phyloP scores from a whole-genome alignment of 2,797 vertebrate genomes.

The Odontamblyopus rebecca region DNA sequence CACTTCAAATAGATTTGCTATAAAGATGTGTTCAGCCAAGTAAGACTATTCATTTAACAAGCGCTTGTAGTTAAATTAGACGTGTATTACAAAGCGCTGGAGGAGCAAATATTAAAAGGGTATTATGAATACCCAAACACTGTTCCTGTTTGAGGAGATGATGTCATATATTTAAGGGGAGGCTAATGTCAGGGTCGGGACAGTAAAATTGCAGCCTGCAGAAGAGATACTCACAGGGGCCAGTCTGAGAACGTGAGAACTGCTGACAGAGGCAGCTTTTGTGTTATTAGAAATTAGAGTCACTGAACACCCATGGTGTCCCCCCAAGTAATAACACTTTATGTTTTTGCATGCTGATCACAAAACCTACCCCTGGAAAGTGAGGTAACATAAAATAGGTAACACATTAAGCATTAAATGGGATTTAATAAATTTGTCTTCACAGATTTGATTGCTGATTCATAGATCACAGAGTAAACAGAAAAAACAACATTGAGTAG shows the following conservation, averaged over 20 bases:
- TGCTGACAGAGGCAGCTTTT: slow-evolving; percentile 2
- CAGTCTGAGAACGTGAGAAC: slow-evolving; percentile 27
- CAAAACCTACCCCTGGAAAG: not conserved
- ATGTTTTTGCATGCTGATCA: slow-evolving; percentile 1
- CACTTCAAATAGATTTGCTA: not conserved
- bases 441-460: not conserved
- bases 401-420: not conserved
- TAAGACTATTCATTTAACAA: not conserved
- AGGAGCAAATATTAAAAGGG: slow-evolving; percentile 1
- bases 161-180: not conserved
- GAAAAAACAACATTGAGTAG: not conserved
- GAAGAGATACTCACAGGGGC: slow-evolving; percentile 4
- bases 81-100: not conserved
- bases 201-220: slow-evolving; percentile 5
- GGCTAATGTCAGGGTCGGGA: not conserved
- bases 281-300: slow-evolving; percentile 8
- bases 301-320: not conserved
- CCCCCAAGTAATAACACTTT: slow-evolving; percentile 9
- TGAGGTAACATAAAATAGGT: not conserved
- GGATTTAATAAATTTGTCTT: not conserved
- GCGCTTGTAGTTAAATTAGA: not conserved
- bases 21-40: slow-evolving; percentile 1
- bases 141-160: not conserved
- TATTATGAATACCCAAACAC: not conserved
- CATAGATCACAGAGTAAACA: not conserved